Conservation (phyloP, 2,888 invertebrate genomes). For the Cephus nigrinus region DNA sequence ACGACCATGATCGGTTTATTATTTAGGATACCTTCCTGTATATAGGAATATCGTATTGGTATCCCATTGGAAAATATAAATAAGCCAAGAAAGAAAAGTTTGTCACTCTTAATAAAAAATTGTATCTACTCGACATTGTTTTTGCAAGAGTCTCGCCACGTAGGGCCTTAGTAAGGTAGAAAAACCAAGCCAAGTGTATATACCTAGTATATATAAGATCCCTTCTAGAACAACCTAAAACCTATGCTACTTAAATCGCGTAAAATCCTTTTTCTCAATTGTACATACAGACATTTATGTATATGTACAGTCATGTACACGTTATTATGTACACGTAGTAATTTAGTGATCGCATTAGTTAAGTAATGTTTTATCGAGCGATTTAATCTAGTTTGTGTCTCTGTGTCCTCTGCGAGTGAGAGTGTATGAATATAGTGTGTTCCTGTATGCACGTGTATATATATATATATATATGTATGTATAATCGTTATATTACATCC, state of each 20-base stretch:
- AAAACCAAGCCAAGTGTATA: slow-evolving; percentile 53
- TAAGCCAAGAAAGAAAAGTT: background rate
- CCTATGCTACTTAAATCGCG: slow-evolving; percentile 46
- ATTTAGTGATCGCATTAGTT: slow-evolving; percentile 17
- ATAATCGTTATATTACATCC: slow-evolving; percentile 37
- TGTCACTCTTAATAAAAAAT: background rate
- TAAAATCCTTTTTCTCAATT: slow-evolving; percentile 43
- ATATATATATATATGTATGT: slow-evolving; percentile 23
- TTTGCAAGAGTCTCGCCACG: slow-evolving; percentile 52
- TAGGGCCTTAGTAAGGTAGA: slow-evolving; percentile 49
- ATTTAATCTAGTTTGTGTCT: slow-evolving; percentile 19
- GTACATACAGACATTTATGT: slow-evolving; percentile 49
- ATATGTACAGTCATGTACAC: slow-evolving; percentile 58
- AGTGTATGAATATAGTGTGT: slow-evolving; percentile 4
- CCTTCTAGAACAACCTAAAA: slow-evolving; percentile 54
- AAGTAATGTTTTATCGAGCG: background rate
- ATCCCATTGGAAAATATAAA: background rate
- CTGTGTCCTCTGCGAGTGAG: slow-evolving; percentile 22
- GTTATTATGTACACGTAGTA: slow-evolving; percentile 50
- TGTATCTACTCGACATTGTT: slow-evolving; percentile 35
- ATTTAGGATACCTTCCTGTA: slow-evolving; percentile 35
- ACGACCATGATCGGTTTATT: slow-evolving; percentile 6
- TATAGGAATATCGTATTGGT: slow-evolving; percentile 36
- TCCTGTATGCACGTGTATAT: background rate
- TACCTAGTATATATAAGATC: slow-evolving; percentile 42